phyloP scores from a whole-genome alignment of 2,888 invertebrate genomes.

The Platynereis dumerilii region DNA sequence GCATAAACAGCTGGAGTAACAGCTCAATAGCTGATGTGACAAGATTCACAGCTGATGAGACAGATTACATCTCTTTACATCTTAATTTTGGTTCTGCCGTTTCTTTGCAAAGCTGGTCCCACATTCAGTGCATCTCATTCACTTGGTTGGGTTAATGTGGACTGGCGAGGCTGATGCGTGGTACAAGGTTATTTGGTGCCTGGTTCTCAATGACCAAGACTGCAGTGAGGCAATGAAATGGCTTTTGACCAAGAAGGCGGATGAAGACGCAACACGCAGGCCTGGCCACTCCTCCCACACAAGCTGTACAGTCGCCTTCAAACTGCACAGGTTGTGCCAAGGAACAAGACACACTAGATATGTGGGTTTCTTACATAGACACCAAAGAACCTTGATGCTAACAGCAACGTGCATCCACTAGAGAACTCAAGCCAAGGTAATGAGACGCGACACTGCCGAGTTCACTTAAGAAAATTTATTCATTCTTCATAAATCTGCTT shows the following conservation, averaged over 20 bases:
- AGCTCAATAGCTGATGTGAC: no score
- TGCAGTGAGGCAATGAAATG: no score
- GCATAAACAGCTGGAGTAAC: no score
- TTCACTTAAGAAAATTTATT: no score
- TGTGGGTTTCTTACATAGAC: constrained; percentile 9
- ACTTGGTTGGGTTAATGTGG: constrained; percentile 22
- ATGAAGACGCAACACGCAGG: constrained; percentile 20
- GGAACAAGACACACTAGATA: constrained; percentile 4
- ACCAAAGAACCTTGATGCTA: constrained; percentile 26
- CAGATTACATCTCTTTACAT: no score
- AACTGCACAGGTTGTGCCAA: not conserved
- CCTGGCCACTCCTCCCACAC: constrained; percentile 23
- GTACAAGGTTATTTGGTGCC: constrained; percentile 37
- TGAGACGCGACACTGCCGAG: constrained; percentile 18
- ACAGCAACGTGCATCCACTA: constrained; percentile 11
- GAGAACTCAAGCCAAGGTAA: constrained; percentile 18
- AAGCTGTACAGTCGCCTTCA: constrained; percentile 16
- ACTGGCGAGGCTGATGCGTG: constrained; percentile 29
- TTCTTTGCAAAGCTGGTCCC: no score
- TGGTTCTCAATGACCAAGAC: constrained; percentile 5
- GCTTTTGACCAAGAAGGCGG: no score
- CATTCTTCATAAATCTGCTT: no score
- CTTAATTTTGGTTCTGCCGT: no score
- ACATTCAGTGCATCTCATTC: constrained; percentile 14
- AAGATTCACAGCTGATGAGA: no score